Conservation (phyloP, 2,888 invertebrate genomes). For the Bembecia ichneumoniformis region DNA sequence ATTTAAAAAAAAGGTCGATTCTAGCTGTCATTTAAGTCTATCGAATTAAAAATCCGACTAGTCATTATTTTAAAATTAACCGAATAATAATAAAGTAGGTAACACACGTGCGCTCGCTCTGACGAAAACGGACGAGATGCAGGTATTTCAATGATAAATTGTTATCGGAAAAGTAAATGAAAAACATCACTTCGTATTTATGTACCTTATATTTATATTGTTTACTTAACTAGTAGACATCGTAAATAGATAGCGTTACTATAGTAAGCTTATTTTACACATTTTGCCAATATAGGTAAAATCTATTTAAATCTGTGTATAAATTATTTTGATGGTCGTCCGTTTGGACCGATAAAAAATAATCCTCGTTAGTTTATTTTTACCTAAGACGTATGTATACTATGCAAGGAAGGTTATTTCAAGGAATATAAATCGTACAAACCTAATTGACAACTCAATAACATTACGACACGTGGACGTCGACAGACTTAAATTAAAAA, state of each 20-base stretch:
- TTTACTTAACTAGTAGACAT: constrained; percentile 72
- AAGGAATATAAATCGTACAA: constrained; percentile 64
- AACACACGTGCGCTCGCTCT: too few relatives aligned
- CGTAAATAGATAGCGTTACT: constrained; percentile 56
- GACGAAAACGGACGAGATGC: too few relatives aligned
- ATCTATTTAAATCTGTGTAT: constrained; percentile 66
- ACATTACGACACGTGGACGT: constrained; percentile 62
- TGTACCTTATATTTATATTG: constrained; percentile 69
- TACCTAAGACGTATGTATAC: constrained; percentile 54
- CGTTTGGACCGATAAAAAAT: constrained; percentile 71
- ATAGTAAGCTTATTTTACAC: constrained; percentile 72
- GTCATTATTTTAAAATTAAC: too few relatives aligned
- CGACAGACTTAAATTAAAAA: constrained; percentile 58
- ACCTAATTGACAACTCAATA: constrained; percentile 66
- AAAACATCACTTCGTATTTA: constrained; percentile 45
- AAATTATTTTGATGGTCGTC: constrained; percentile 70
- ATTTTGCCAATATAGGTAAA: constrained; percentile 64
- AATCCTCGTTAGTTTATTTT: constrained; percentile 63
- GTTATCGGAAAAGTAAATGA: not conserved
- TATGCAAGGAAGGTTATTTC: constrained; percentile 48
- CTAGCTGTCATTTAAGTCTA: too few relatives aligned
- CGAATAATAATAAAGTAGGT: too few relatives aligned
- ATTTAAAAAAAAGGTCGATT: too few relatives aligned
- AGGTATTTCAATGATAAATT: too few relatives aligned
- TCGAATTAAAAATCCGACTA: too few relatives aligned